Evolutionary conservation across 2,888 invertebrate genomes (phyloP), one percentile per base, ranked within the genome.

Genomic region (Eilema griseolum): DNA sequence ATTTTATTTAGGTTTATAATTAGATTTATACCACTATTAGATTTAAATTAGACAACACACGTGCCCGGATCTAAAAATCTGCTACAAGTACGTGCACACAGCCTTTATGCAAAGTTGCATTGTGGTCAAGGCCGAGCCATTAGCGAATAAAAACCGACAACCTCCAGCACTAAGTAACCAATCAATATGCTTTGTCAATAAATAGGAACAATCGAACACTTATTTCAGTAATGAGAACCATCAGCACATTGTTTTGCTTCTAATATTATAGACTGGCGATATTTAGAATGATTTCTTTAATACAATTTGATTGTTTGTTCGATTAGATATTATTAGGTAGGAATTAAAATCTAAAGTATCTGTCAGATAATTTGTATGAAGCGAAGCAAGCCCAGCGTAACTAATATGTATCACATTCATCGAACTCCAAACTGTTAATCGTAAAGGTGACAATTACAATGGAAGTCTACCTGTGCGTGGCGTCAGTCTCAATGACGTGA

Each of bases 61-160:
- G 52, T 52, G 52, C 78, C 70, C 72, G 71, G 66, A 20, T 59
- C 57, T 59, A 33, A 52, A 52, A 52, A 61, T 61, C 20, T n/a
- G 61, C 61, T 33, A 31, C 2, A 28, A n/a, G n/a, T 26, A 24
- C 69, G 62, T 74, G 64, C 62, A 67, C 70, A 46, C 41, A 78
- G 77, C 77, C 78, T 81, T 66, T 73, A 59, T 72, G 68, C 72
- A 70, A 72, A 77, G 72, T 69, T 71, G 73, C 79, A 82, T 83
- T 81, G 81, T 85, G 83, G 82, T 82, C 86, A 85, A 87, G 87
- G 86, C 73, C 78, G 74, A 71, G 67, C 70, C 75, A 80, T 82
- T 80, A 78, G 82, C 83, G 78, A 80, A 82, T 83, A 76, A 83
- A 83, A 82, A 82, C 72, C 76, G 74, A 71, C 81, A 72, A 78